Evolutionary conservation across 2,888 invertebrate species (phyloP).

Genomic region (Molorchus minor): DNA sequence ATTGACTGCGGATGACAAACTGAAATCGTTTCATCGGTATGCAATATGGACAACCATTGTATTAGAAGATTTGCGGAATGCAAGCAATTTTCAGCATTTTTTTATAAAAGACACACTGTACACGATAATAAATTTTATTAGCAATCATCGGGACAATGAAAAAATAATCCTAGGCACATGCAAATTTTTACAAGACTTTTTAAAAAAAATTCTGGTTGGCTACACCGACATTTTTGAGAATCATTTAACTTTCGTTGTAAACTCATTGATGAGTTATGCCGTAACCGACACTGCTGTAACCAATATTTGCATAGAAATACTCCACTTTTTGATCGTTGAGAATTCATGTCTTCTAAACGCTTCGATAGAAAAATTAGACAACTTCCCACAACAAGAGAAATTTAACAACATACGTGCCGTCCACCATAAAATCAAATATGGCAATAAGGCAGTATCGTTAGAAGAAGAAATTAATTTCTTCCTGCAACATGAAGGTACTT

Average conservation of each 20-base stretch:
- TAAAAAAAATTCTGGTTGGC: slow-evolving; percentile 62
- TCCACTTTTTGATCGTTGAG: slow-evolving; percentile 67
- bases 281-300: slow-evolving; percentile 50
- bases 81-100: slow-evolving; percentile 63
- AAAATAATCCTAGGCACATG: slow-evolving; percentile 54
- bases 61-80: slow-evolving; percentile 56
- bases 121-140: slow-evolving; percentile 66
- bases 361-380: slow-evolving; percentile 65
- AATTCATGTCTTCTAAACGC: slow-evolving; percentile 62
- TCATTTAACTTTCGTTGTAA: slow-evolving; percentile 66
- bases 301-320: slow-evolving; percentile 59
- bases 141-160: slow-evolving; percentile 52
- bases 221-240: slow-evolving; percentile 62
- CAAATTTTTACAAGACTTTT: slow-evolving; percentile 62
- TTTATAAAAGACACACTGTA: slow-evolving; percentile 68
- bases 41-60: slow-evolving; percentile 63
- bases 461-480: slow-evolving; percentile 65
- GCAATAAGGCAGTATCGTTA: slow-evolving; percentile 49
- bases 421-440: slow-evolving; percentile 57
- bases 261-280: slow-evolving; percentile 61
- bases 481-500: slow-evolving; percentile 59
- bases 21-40: slow-evolving; percentile 68
- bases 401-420: slow-evolving; percentile 56
- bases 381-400: slow-evolving; percentile 62
- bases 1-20: slow-evolving; percentile 66